A percentile compares a stretch with the other conserved stretches of the same genome.
Conservation (phyloP, 1,140 invertebrate species). For the Cepaea nemoralis region DNA sequence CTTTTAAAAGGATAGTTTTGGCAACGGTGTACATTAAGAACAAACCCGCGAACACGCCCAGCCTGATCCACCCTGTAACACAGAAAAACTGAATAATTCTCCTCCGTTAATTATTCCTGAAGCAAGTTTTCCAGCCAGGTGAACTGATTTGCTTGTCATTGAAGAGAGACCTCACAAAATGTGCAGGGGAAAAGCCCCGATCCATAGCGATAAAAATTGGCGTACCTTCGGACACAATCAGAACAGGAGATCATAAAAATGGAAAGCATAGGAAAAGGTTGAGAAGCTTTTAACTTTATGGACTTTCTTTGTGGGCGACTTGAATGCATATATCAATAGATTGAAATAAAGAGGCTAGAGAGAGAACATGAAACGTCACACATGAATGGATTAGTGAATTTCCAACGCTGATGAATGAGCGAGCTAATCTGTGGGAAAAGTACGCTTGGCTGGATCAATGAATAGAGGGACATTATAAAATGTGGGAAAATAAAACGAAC, state of each 20-base stretch:
- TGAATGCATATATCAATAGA: neutral
- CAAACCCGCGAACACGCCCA: too few species aligned
- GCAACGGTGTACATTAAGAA: too few species aligned
- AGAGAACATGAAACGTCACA: neutral
- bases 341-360: neutral
- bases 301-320: neutral
- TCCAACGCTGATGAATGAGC: neutral
- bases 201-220: neutral
- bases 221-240: neutral
- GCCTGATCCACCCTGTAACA: too few species aligned
- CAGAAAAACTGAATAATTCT: neutral
- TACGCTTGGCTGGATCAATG: neutral
- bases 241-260: neutral
- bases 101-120: neutral
- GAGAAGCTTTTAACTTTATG: slow-evolving; percentile 13
- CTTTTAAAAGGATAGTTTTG: too few species aligned
- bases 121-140: neutral
- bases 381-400: neutral
- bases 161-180: neutral
- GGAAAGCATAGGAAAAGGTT: neutral
- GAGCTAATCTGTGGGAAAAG: neutral
- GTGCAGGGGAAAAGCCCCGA: neutral
- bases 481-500: neutral
- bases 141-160: slow-evolving; percentile 4
- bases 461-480: neutral